Percentiles rank a stretch among this genome's conserved stretches.
phyloP scores from a whole-genome alignment of 2,113 vertebrate genomes.

The Grallaria varia region DNA sequence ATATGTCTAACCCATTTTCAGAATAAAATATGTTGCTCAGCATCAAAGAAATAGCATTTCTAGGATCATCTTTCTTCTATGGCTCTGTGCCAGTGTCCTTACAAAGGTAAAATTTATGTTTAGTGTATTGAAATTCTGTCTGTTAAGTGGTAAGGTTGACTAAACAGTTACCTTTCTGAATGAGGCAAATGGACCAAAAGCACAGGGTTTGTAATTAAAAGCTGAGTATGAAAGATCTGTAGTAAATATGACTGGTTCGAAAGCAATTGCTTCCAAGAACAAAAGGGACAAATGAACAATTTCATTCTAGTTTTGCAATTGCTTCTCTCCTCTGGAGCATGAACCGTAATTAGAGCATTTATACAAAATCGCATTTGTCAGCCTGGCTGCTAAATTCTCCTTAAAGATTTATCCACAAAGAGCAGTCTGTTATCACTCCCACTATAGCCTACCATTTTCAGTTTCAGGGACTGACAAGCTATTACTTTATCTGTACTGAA shows the following conservation, averaged over 20 bases:
- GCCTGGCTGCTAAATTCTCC: background rate
- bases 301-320: conserved; percentile 28
- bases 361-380: conserved; percentile 49
- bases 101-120: background rate
- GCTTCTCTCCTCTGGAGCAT: conserved; percentile 19
- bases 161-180: background rate
- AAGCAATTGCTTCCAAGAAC: conserved; percentile 42
- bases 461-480: conserved; percentile 3
- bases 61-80: background rate
- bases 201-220: background rate
- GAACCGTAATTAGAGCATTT: conserved; percentile 47
- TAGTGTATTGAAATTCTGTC: background rate
- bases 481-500: conserved; percentile 12
- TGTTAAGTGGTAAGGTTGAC: background rate
- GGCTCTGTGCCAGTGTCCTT: background rate
- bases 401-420: conserved; percentile 33
- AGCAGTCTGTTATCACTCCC: conserved; percentile 24
- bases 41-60: background rate
- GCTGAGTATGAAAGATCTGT: background rate
- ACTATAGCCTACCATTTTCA: background rate
- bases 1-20: background rate
- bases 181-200: background rate
- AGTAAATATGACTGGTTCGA: conserved; percentile 5
- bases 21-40: background rate
- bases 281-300: conserved; percentile 50